phyloP scores from a whole-genome alignment of 1,140 invertebrate species.

The Semibalanus balanoides region DNA sequence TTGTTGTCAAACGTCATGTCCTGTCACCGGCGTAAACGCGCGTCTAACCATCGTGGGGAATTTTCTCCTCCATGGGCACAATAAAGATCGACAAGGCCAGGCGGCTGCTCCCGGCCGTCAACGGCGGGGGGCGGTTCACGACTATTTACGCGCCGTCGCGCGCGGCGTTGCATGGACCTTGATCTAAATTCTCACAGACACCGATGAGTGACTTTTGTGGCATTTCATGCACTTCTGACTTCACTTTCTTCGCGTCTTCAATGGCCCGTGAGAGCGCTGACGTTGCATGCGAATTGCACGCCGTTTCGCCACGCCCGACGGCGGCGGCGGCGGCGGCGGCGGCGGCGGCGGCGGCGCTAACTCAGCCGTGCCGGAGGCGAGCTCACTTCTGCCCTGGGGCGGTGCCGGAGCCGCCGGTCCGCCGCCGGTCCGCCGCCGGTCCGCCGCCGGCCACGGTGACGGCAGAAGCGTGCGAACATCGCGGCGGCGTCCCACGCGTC shows the following conservation, averaged over 20 bases:
- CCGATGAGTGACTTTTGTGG: background rate
- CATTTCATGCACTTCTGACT: background rate
- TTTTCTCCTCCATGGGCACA: background rate
- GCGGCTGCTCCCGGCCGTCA: no score
- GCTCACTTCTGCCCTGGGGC: no score
- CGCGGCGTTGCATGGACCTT: background rate
- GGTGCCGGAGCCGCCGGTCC: no score
- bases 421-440: no score
- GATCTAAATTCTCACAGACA: background rate
- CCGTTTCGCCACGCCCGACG: background rate
- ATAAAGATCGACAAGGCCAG: background rate
- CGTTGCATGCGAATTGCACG: background rate
- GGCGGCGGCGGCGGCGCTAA: no score
- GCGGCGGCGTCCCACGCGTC: no score
- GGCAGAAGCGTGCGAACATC: no score
- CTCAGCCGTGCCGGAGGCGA: no score
- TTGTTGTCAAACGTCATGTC: background rate
- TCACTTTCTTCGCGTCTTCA: background rate
- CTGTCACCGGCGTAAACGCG: background rate
- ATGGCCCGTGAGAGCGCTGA: background rate
- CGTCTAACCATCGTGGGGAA: background rate
- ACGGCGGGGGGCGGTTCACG: background rate
- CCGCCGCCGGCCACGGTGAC: no score
- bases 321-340: no score
- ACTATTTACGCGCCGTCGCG: background rate